Conservation (phyloP, 2,113 vertebrate genomes). For the Dinomys branickii region DNA sequence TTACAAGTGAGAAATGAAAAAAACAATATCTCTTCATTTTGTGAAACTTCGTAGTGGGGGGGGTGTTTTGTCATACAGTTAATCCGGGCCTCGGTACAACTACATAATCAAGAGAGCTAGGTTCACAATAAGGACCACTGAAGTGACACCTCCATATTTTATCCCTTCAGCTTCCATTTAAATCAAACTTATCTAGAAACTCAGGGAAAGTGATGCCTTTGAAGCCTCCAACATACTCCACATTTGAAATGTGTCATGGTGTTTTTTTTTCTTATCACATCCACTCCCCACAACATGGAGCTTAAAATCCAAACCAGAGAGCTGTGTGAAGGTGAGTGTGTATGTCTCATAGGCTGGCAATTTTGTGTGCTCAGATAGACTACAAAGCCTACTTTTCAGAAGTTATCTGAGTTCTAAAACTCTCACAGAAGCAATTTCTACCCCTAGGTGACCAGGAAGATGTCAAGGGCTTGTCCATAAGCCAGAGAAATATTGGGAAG, state of each 20-base stretch:
- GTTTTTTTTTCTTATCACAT: neutral
- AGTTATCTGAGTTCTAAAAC: neutral
- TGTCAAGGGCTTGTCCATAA: slow-evolving; percentile 21
- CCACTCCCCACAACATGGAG: neutral
- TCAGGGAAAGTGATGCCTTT: neutral
- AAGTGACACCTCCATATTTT: neutral
- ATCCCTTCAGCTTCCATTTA: neutral
- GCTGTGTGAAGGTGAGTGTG: neutral
- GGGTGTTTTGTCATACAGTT: neutral
- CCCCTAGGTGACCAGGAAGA: neutral
- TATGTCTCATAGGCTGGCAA: neutral
- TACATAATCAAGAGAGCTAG: neutral
- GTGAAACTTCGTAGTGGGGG: neutral
- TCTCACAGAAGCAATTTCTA: slow-evolving; percentile 22
- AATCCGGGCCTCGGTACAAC: neutral
- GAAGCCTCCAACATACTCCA: slow-evolving; percentile 31
- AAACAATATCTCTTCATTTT: neutral
- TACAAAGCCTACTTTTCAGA: slow-evolving; percentile 22
- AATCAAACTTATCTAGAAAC: slow-evolving; percentile 43
- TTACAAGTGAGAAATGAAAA: neutral
- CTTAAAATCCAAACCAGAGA: slow-evolving; percentile 37
- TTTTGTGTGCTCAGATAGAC: slow-evolving; percentile 34
- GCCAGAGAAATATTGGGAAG: neutral
- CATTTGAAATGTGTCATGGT: neutral
- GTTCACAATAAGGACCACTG: neutral